These are phyloP conservation scores for Cheilosia pagana DNA, from an alignment of 2,888 invertebrate genomes.

Conservation along the genomic window DNA sequence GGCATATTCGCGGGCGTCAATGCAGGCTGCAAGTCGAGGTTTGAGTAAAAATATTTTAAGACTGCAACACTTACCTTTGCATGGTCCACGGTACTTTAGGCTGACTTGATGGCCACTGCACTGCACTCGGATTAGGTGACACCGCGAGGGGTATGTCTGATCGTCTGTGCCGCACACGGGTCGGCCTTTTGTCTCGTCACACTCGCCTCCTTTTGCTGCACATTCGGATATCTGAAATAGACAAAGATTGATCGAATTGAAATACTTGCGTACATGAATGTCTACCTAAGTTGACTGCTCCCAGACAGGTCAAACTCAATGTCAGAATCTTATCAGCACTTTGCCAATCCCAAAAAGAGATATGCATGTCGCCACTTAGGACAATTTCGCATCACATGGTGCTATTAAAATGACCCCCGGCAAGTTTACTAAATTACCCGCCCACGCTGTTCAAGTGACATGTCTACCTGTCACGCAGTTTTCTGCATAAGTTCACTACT, in stretches of 20 bases:
- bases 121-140: constrained; percentile 90
- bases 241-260: neutral
- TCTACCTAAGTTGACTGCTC: neutral
- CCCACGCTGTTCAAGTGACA: constrained; percentile 31
- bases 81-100: constrained; percentile 89
- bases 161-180: constrained; percentile 86
- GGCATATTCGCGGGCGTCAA: constrained; percentile 83
- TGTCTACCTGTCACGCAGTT: constrained; percentile 14
- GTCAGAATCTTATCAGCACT: neutral
- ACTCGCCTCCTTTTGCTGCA: constrained; percentile 82
- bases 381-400: constrained; percentile 28
- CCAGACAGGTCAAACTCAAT: neutral
- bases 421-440: constrained; percentile 34
- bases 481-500: constrained; percentile 43
- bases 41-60: neutral
- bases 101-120: constrained; percentile 90
- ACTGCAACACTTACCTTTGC: constrained; percentile 85
- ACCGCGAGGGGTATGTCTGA: constrained; percentile 91
- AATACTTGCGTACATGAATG: neutral
- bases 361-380: constrained; percentile 7
- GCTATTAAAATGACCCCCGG: constrained; percentile 45
- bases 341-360: constrained; percentile 3
- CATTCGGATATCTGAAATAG: constrained; percentile 81
- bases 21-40: constrained; percentile 82
- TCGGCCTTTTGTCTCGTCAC: constrained; percentile 82